Base-by-base conservation (phyloP, 2,888 invertebrate species). In the Quadriops clusia region DNA sequence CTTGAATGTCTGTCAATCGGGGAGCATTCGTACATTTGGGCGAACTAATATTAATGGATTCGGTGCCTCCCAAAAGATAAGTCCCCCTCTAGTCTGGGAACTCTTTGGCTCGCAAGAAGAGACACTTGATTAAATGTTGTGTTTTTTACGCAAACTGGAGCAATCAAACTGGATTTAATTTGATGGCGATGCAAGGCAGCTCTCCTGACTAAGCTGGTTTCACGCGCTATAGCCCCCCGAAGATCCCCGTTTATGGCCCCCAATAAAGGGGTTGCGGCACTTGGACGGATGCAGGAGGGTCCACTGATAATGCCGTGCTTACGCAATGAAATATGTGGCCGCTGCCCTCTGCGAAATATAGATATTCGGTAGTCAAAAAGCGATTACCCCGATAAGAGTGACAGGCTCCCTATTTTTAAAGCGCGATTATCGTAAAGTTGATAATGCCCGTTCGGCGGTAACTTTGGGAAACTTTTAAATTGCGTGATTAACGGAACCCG, bases 1-100 rank as follows among this genome's bases (percentile, higher is more conserved):
- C n/a, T n/a, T n/a, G n/a, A n/a, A n/a, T n/a, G n/a, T n/a, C n/a
- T n/a, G n/a, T n/a, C n/a, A n/a, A n/a, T n/a, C n/a, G n/a, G n/a
- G n/a, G n/a, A n/a, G n/a, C n/a, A n/a, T n/a, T n/a, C n/a, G n/a
- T n/a, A n/a, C n/a, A n/a, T n/a, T n/a, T n/a, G n/a, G n/a, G n/a
- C n/a, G n/a, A n/a, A 46, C 39, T 43, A 42, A 44, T 47, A 47
- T 45, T 47, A 47, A 49, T 47, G 46, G 46, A n/a, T n/a, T n/a
- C n/a, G n/a, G n/a, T n/a, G 43, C 39, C 44, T 46, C 47, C 44
- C 46, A 40, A 44, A 43, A 47, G n/a, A n/a, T n/a, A n/a, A n/a
- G n/a, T n/a, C n/a, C n/a, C n/a, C n/a, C n/a, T n/a, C n/a, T n/a
- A n/a, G n/a, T n/a, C n/a, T n/a, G n/a, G n/a, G n/a, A n/a, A n/a